These are phyloP conservation scores for Caenorhabditis afra DNA, from an alignment of 2,888 invertebrate genomes.

Conservation along the genomic window DNA sequence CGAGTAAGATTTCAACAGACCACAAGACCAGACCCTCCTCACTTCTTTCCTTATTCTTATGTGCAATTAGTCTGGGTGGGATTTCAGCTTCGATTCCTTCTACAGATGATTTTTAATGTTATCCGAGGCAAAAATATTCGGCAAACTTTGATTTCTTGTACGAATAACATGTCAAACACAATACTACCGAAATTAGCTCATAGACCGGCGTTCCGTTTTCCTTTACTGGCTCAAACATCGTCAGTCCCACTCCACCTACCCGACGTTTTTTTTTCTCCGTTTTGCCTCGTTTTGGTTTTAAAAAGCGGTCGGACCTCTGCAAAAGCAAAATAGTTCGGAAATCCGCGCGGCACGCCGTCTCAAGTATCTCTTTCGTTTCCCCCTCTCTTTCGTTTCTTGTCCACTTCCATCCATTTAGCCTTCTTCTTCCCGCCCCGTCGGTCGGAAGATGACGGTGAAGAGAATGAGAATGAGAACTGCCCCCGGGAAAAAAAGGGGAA, in stretches of 20 bases:
- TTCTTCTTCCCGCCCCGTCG: neutral
- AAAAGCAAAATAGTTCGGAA: neutral
- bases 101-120: too few species aligned
- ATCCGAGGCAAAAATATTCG: too few species aligned
- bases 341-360: neutral
- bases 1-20: too few species aligned
- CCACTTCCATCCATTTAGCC: too few species aligned
- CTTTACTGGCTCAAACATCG: conserved; percentile 18
- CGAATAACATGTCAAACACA: neutral
- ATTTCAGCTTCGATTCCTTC: too few species aligned
- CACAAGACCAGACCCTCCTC: too few species aligned
- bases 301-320: conserved; percentile 7
- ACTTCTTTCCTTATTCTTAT: too few species aligned
- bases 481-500: neutral
- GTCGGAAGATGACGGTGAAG: neutral
- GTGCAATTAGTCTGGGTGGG: too few species aligned
- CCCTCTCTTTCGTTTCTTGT: too few species aligned
- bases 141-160: conserved; percentile 2
- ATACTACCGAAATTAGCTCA: neutral
- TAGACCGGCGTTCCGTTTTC: neutral
- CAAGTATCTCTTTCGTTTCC: conserved; percentile 14
- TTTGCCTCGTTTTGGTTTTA: neutral
- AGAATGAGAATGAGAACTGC: conserved; percentile 10
- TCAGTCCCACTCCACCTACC: too few species aligned
- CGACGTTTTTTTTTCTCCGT: too few species aligned